These are phyloP conservation scores for Dendrocincla tyrannina DNA, from an alignment of 2,797 vertebrate genomes.

Conservation along the genomic window DNA sequence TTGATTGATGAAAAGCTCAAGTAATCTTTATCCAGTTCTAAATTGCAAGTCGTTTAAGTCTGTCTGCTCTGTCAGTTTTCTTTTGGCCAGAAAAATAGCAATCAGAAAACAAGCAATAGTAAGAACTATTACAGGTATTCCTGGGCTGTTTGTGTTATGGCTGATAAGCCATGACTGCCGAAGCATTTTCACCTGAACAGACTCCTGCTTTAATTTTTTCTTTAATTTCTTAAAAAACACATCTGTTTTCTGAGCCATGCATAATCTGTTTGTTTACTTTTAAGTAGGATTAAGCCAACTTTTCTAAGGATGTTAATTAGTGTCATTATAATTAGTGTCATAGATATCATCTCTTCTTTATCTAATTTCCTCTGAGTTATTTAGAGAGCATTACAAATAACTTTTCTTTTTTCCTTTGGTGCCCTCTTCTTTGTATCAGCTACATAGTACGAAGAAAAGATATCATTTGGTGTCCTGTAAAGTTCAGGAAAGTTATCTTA, in stretches of 20 bases:
- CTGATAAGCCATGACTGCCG: background rate
- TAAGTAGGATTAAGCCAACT: background rate
- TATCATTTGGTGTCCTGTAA: fast-evolving
- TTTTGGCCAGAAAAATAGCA: background rate
- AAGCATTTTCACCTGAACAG: background rate
- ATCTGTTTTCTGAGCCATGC: background rate
- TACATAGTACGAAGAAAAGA: background rate
- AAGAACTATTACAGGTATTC: background rate
- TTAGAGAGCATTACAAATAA: background rate
- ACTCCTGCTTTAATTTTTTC: background rate
- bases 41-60: background rate
- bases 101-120: background rate
- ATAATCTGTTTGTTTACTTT: background rate
- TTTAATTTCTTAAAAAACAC: background rate
- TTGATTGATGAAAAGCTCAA: conserved; percentile 30
- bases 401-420: background rate
- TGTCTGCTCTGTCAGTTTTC: background rate
- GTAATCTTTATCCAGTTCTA: background rate
- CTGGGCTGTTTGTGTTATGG: background rate
- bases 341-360: background rate
- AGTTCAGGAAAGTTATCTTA: background rate
- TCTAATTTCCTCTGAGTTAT: background rate
- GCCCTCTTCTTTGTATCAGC: background rate
- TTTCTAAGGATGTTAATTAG: background rate
- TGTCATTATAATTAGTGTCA: background rate